phyloP scores from a whole-genome alignment of 1,140 invertebrate species.

The Helicoverpa zea region DNA sequence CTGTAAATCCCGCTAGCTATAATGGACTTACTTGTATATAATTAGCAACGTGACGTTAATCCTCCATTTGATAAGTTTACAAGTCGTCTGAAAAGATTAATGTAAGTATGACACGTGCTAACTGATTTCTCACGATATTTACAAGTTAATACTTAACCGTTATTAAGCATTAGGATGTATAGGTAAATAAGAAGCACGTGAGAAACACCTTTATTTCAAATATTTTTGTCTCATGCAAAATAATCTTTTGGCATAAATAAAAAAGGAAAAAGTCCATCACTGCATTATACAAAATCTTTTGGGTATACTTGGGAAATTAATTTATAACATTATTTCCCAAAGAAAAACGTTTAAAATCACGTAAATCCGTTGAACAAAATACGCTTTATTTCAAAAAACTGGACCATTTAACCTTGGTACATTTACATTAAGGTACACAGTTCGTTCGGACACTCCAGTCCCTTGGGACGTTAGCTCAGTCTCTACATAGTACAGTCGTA shows the following conservation, averaged over 20 bases:
- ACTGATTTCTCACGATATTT: conserved; percentile 1
- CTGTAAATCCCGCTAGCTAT: background rate
- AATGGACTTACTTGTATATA: background rate
- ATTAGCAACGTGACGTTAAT: background rate
- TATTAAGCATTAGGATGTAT: too few species aligned
- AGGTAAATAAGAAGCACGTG: too few species aligned
- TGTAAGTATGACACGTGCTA: background rate
- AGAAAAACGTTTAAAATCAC: too few species aligned
- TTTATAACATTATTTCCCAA: too few species aligned
- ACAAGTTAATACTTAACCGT: background rate
- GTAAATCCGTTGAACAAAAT: conserved; percentile 24
- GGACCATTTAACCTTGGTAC: conserved; percentile 25
- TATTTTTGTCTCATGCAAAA: too few species aligned
- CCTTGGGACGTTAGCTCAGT: background rate
- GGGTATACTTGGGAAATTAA: too few species aligned
- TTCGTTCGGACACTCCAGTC: conserved; percentile 2
- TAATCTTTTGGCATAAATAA: too few species aligned
- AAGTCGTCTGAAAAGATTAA: background rate
- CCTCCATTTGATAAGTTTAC: background rate
- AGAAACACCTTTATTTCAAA: too few species aligned
- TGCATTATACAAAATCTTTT: too few species aligned
- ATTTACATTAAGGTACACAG: background rate
- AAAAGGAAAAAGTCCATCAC: too few species aligned
- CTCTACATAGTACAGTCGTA: conserved; percentile 4
- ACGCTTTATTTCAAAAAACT: conserved; percentile 25